Evolutionary conservation across 1,140 invertebrate genomes (phyloP), one percentile per base, ranked within the genome.

Genomic region (Pseudomyrmex gracilis): DNA sequence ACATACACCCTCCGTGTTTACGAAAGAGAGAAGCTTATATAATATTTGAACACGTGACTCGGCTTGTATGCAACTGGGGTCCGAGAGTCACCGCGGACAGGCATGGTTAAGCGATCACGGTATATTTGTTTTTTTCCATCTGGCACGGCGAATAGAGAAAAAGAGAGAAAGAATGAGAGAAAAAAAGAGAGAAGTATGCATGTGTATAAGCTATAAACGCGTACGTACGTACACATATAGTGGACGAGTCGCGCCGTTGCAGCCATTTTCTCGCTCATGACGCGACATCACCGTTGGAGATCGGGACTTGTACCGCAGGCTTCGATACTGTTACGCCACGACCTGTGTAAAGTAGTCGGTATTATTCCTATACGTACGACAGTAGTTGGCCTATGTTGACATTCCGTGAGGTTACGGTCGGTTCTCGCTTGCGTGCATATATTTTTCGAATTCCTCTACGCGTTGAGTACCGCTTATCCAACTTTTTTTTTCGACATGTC

Each of bases 41-140:
- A 84, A 84, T 89, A 76, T 89, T 89, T 87, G 77, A 83, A 88
- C 86, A 83, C 83, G 87, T 88, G 87, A 88, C 86, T 55, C 3
- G 34, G 5, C 34, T 4, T 22, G 63, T 12, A 10, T 24, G 8
- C 47, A 82, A 58, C 55, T n/a, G 64, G 58, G 55, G 53, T 49
- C 51, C 68, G 63, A 89, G 78, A 88, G 68, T 70, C 87, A 64
- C 68, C 68, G 61, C 74, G 73, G 83, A 88, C 77, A 76, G 74
- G 76, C 70, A 78, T 68, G 80, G 87, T 89, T 89, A 88, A 88
- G 84, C 87, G 84, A 88, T 88, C 83, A 83, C 47, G 57, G 57
- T 58, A 57, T 89, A 66, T 89, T 88, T 85, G 78, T 89, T 88
- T 86, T 57, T 88, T 80, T 89, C 78, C 86, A 88, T 88, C 86